Conservation (phyloP, 2,797 vertebrate genomes). For the Limosa lapponica region DNA sequence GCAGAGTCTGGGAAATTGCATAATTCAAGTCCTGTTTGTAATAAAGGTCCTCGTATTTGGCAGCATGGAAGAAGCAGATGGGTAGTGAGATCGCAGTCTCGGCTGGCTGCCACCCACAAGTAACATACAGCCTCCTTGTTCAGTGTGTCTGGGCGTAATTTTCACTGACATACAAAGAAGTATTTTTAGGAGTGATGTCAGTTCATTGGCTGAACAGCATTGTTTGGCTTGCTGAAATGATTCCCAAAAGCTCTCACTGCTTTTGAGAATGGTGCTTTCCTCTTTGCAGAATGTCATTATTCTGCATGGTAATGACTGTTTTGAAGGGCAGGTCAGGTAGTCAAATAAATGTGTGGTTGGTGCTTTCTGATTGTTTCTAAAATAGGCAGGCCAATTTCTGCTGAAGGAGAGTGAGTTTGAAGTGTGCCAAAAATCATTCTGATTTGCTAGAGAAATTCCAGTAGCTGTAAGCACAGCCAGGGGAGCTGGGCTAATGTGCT, state of each 20-base stretch:
- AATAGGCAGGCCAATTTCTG: conserved; percentile 39
- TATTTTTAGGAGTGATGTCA: conserved; percentile 31
- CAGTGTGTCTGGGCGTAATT: neutral
- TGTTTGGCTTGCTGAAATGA: neutral
- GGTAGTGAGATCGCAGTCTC: neutral
- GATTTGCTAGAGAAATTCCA: conserved; percentile 21
- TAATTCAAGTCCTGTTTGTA: neutral
- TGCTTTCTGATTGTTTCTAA: conserved; percentile 52
- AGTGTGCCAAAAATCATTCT: conserved; percentile 28
- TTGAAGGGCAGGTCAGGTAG: conserved; percentile 34
- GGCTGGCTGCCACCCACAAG: conserved; percentile 8
- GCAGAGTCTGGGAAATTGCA: conserved; percentile 1
- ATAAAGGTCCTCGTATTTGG: neutral
- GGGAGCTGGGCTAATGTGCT: neutral
- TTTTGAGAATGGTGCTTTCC: neutral
- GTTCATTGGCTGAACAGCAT: neutral
- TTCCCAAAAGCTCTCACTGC: neutral
- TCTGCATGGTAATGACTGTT: neutral
- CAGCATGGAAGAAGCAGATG: conserved; percentile 9
- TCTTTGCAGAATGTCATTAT: neutral
- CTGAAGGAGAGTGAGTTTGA: conserved; percentile 18
- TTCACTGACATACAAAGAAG: neutral
- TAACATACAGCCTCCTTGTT: conserved; percentile 35
- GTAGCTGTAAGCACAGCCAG: conserved; percentile 10
- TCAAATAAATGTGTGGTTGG: conserved; percentile 25